Conservation (phyloP, 1,140 invertebrate species). For the Streblospio benedicti region DNA sequence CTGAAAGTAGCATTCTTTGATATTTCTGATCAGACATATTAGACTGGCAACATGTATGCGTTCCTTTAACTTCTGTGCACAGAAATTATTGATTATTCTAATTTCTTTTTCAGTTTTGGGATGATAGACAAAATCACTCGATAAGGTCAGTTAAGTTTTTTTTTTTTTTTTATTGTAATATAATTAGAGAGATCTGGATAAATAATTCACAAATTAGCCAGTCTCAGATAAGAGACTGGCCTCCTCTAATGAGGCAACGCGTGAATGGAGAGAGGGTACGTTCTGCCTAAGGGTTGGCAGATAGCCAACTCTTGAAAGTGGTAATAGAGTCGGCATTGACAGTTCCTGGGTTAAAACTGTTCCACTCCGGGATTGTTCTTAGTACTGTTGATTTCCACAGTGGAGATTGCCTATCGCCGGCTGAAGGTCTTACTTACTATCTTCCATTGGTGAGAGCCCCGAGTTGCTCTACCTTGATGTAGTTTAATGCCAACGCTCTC, state of each 20-base stretch:
- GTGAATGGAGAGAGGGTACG: background rate
- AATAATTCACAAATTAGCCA: background rate
- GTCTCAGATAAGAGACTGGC: background rate
- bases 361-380: no score
- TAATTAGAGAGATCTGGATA: background rate
- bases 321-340: no score
- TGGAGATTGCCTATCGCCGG: no score
- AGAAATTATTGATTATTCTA: background rate
- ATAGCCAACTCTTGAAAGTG: no score
- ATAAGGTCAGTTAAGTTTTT: constrained; percentile 23
- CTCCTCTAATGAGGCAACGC: background rate
- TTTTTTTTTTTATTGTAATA: background rate
- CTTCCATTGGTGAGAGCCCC: no score
- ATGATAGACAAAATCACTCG: constrained; percentile 39
- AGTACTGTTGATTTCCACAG: no score
- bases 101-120: constrained; percentile 42
- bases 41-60: background rate
- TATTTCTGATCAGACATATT: background rate
- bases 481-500: no score
- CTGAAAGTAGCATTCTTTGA: background rate
- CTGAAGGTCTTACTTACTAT: no score
- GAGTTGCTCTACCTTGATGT: no score
- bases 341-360: no score
- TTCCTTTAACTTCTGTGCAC: background rate
- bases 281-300: background rate